Evolutionary conservation across 2,797 vertebrate genomes (phyloP).

Genomic region (Brotula barbata): DNA sequence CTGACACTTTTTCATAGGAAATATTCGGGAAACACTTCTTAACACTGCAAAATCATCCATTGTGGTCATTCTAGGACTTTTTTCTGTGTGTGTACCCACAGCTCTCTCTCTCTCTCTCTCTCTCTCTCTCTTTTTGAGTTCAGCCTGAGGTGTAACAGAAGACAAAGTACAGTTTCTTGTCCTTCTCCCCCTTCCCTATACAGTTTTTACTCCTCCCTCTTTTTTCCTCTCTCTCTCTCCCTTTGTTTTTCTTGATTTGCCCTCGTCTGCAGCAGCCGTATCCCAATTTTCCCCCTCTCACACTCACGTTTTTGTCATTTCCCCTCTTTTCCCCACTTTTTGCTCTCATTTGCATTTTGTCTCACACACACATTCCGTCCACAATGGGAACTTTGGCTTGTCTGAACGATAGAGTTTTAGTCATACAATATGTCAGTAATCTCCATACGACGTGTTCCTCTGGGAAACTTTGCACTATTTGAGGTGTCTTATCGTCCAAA

Average conservation of each 20-base stretch:
- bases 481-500: too few relatives aligned
- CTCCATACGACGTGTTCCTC: too few relatives aligned
- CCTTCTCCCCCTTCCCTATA: constrained; percentile 13
- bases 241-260: constrained; percentile 40
- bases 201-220: constrained; percentile 17
- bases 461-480: too few relatives aligned
- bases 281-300: constrained; percentile 1
- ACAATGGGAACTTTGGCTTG: too few relatives aligned
- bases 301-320: background rate
- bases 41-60: too few relatives aligned
- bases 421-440: too few relatives aligned
- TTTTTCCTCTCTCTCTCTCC: constrained; percentile 43
- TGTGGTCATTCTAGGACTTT: background rate
- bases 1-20: constrained; percentile 27
- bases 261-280: constrained; percentile 24
- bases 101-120: too few relatives aligned
- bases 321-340: too few relatives aligned
- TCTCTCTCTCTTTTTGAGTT: too few relatives aligned
- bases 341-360: constrained; percentile 20
- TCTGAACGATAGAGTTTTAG: too few relatives aligned
- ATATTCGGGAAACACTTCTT: background rate
- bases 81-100: constrained; percentile 19
- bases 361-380: background rate
- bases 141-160: constrained; percentile 13
- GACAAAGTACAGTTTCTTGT: constrained; percentile 29